A percentile compares a stretch with the other conserved stretches of the same genome.
These are phyloP conservation scores for Carduelis carduelis DNA, from an alignment of 2,797 vertebrate species.

Conservation along the genomic window DNA sequence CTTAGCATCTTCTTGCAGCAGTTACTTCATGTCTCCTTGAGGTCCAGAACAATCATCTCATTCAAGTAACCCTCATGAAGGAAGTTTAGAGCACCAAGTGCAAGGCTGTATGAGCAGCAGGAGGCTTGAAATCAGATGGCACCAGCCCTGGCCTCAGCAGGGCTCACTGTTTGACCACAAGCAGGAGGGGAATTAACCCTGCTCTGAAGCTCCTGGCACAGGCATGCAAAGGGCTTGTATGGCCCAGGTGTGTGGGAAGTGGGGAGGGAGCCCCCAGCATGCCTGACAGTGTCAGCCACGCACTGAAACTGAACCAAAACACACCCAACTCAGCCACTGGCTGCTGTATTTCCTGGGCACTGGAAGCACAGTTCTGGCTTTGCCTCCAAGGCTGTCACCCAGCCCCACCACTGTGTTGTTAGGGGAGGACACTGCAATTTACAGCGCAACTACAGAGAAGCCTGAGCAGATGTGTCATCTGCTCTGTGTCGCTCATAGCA, in stretches of 20 bases:
- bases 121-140: background rate
- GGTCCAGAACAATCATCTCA: background rate
- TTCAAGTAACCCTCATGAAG: accelerated
- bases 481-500: background rate
- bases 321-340: accelerated
- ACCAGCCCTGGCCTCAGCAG: background rate
- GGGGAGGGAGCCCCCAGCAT: background rate
- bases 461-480: background rate
- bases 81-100: background rate
- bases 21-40: background rate
- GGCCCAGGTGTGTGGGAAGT: accelerated
- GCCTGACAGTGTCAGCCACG: accelerated
- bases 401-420: accelerated
- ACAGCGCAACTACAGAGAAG: background rate
- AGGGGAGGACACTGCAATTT: background rate
- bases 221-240: accelerated
- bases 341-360: background rate
- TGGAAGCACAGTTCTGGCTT: background rate
- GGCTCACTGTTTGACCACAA: background rate
- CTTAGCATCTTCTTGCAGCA: background rate
- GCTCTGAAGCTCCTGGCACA: background rate
- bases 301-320: background rate
- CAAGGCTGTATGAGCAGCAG: accelerated
- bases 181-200: background rate
- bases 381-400: background rate